These are phyloP conservation scores for Poeciliopsis paucimaculata DNA, from an alignment of 2,797 vertebrate genomes.

Conservation along the genomic window DNA sequence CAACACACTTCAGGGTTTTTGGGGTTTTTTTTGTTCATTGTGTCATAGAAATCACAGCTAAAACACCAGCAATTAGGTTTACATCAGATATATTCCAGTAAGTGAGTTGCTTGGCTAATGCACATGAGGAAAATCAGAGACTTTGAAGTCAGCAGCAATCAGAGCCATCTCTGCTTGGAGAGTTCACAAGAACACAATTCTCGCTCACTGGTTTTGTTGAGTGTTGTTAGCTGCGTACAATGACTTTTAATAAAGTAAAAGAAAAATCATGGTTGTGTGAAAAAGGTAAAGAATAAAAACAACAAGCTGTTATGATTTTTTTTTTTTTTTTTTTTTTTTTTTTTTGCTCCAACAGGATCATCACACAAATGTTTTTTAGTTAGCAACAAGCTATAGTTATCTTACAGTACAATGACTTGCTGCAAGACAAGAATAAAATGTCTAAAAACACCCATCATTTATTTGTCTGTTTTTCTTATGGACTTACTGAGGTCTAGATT, in stretches of 20 bases:
- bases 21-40: neutral
- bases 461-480: too few relatives aligned
- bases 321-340: too few relatives aligned
- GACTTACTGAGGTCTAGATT: too few relatives aligned
- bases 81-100: neutral
- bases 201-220: neutral
- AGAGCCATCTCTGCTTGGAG: neutral
- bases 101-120: neutral
- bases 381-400: neutral
- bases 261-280: neutral
- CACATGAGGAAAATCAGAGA: neutral
- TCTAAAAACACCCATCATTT: too few relatives aligned
- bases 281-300: neutral
- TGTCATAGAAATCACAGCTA: constrained; percentile 16
- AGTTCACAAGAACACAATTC: neutral
- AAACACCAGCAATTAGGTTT: constrained; percentile 3
- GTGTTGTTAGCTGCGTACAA: neutral
- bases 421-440: neutral
- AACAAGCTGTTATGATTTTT: neutral
- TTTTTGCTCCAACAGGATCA: neutral
- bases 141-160: neutral
- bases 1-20: constrained; percentile 1
- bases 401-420: neutral
- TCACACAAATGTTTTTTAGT: neutral
- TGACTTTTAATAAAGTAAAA: neutral